A percentile compares a stretch with the other conserved stretches of the same genome.
phyloP scores from a whole-genome alignment of 2,888 invertebrate genomes.

The Lordiphosa fenestrarum region DNA sequence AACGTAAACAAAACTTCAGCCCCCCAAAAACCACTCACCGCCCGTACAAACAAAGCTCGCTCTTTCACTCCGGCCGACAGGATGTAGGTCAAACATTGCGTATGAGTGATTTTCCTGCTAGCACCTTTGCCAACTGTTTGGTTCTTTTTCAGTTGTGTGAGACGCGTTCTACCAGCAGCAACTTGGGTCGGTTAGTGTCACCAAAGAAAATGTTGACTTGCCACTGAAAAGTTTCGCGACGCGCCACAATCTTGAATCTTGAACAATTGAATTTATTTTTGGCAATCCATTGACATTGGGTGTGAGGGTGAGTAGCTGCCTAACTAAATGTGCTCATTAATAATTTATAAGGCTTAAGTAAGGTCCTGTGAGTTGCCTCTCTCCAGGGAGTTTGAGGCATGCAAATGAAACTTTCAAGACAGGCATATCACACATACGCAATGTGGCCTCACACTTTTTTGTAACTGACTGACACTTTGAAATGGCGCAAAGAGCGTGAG shows the following conservation, averaged over 20 bases:
- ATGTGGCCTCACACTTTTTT: slow-evolving; percentile 24
- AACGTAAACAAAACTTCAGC: slow-evolving; percentile 47
- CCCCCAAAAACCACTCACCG: slow-evolving; percentile 26
- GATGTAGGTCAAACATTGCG: slow-evolving; percentile 66
- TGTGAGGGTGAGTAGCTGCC: slow-evolving; percentile 8
- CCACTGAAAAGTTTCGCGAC: slow-evolving; percentile 35
- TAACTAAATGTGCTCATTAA: slow-evolving; percentile 47
- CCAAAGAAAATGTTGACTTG: neutral
- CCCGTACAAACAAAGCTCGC: slow-evolving; percentile 14
- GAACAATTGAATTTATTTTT: slow-evolving; percentile 38
- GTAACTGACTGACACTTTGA: slow-evolving; percentile 35
- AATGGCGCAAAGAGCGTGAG: slow-evolving; percentile 20
- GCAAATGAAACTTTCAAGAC: slow-evolving; percentile 12
- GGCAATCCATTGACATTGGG: slow-evolving; percentile 36
- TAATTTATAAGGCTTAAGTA: slow-evolving; percentile 59
- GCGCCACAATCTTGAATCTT: slow-evolving; percentile 46
- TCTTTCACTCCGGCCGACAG: slow-evolving; percentile 15
- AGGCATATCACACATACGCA: slow-evolving; percentile 55
- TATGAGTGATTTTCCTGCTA: slow-evolving; percentile 46
- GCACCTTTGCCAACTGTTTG: slow-evolving; percentile 17
- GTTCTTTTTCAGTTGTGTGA: slow-evolving; percentile 38
- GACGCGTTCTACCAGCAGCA: slow-evolving; percentile 27
- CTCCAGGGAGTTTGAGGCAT: neutral
- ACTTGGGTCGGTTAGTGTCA: slow-evolving; percentile 5
- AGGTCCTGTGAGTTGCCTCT: slow-evolving; percentile 13